A percentile compares a stretch with the other conserved stretches of the same genome.
These are phyloP conservation scores for Crocodylus rhombifer DNA, from an alignment of 2,797 vertebrate species.

Conservation along the genomic window DNA sequence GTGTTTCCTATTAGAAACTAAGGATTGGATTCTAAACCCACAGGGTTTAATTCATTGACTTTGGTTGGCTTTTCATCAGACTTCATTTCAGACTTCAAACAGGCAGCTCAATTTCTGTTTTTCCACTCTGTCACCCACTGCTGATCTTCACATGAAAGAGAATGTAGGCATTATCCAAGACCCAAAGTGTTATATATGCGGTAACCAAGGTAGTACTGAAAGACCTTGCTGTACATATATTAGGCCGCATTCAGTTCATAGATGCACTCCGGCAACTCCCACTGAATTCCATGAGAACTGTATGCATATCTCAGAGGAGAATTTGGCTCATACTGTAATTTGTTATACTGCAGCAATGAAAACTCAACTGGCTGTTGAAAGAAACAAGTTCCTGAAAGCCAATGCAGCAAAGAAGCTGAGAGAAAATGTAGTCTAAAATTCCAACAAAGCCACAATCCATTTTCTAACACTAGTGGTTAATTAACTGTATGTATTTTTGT, in stretches of 20 bases:
- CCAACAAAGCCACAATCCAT: background rate
- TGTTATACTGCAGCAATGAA: background rate
- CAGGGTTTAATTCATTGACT: fast-evolving
- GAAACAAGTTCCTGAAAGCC: background rate
- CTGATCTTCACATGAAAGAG: background rate
- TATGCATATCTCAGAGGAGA: conserved; percentile 3
- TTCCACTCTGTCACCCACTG: background rate
- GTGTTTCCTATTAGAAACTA: background rate
- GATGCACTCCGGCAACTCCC: fast-evolving
- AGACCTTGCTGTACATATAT: background rate
- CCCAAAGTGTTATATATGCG: background rate
- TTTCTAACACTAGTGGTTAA: background rate
- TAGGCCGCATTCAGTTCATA: conserved; percentile 16
- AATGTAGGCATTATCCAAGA: background rate
- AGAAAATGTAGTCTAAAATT: background rate
- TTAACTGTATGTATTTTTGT: background rate
- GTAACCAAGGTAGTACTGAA: background rate
- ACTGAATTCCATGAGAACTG: background rate
- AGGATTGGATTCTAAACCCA: background rate
- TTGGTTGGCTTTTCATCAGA: background rate
- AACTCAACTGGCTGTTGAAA: background rate
- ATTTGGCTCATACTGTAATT: background rate
- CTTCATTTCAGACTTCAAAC: conserved; percentile 1
- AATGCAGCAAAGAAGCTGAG: background rate
- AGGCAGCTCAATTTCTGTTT: background rate